Evolutionary conservation across 2,113 vertebrate genomes (phyloP), one percentile per base, ranked within the genome.

Genomic region (Eonycteris spelaea): DNA sequence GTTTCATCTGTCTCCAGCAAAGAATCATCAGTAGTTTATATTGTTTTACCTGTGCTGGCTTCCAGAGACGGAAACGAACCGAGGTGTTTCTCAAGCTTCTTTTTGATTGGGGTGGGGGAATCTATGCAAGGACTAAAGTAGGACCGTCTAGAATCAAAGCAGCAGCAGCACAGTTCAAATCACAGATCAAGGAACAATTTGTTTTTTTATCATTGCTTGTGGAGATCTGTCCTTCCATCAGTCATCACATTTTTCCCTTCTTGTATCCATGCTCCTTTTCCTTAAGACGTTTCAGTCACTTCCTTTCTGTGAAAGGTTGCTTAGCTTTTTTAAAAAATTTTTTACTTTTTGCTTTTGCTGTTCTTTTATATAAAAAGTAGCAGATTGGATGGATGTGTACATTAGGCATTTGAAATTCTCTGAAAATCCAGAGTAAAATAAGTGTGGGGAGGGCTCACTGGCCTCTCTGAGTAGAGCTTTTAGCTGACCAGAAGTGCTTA

Each of bases 251-350:
- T 38, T 55, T 70, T 30, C 78, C 92, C 88, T 77, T 38, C 77
- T 85, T 53, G 13, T 73, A 6, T 71, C 90, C 65, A 24, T 1
- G 26, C n/a, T 86, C 79, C 70, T 86, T 71, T 86, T 73, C 95
- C 48, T 79, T 53, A 51, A 22, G 74, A 1, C 90, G 63, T 95
- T 96, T 74, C 94, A 86, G 85, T 91, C 95, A 96, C 97, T 97
- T 97, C 97, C 97, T 98, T 98, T 98, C 97, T 97, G 95, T 98
- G 97, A 98, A 98, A 98, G 97, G 97, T 96, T 95, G 91, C 97
- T 95, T 96, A 97, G 73, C 88, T 95, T 93, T 93, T 96, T 85
- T 2, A 73, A 83, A 74, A 59, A 43, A 16, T 43, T 65, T 59
- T 77, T 63, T 85, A 15, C 68, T 53, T n/a, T 92, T 85, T 92